These are phyloP conservation scores for Clarias fuscus DNA, from an alignment of 2,797 vertebrate species.

Conservation along the genomic window DNA sequence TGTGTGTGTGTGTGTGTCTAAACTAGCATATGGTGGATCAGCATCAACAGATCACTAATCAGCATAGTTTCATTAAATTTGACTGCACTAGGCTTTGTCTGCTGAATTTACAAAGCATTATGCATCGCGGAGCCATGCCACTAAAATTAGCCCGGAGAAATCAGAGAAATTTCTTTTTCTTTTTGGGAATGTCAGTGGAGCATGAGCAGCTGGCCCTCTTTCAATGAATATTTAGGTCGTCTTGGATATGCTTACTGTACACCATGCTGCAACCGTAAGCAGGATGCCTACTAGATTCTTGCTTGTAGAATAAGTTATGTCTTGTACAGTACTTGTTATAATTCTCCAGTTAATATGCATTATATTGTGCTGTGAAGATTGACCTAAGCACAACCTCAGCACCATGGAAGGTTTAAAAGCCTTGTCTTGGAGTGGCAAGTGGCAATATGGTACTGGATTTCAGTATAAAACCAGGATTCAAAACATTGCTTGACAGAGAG, in stretches of 20 bases:
- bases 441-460: background rate
- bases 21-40: constrained; percentile 51
- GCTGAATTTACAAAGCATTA: constrained; percentile 46
- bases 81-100: constrained; percentile 50
- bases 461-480: background rate
- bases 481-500: background rate
- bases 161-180: background rate
- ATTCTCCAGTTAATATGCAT: background rate
- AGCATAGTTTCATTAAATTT: constrained; percentile 54
- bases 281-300: background rate
- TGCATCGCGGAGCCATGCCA: constrained; percentile 22
- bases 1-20: constrained; percentile 6
- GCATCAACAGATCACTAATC: constrained; percentile 52
- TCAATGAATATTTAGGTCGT: constrained; percentile 22
- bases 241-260: background rate
- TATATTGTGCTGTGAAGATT: background rate
- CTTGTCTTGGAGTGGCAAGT: background rate
- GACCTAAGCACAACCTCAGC: background rate
- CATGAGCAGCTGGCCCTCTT: constrained; percentile 22
- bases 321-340: no score
- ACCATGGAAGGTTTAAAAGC: background rate
- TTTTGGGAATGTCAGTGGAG: background rate
- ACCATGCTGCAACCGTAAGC: background rate
- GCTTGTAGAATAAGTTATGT: background rate
- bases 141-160: constrained; percentile 24